phyloP scores from a whole-genome alignment of 1,140 invertebrate genomes.

The Habropoda laboriosa region DNA sequence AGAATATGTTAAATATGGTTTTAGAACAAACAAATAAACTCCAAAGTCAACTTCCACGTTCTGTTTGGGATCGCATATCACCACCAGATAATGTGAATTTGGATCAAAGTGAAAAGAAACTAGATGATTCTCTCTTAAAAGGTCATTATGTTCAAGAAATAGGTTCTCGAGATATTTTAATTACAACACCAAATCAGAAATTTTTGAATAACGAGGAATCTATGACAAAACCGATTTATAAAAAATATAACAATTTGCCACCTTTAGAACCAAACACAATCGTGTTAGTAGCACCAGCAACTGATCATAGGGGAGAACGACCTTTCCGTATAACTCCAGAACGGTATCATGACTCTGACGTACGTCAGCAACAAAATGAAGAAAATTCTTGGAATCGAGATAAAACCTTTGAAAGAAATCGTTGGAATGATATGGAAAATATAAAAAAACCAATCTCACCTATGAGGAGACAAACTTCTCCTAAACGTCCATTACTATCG shows the following conservation, averaged over 20 bases:
- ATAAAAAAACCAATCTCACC: slow-evolving; percentile 36
- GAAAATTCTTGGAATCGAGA: slow-evolving; percentile 43
- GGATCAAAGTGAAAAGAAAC: slow-evolving; percentile 24
- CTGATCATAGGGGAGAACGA: background rate
- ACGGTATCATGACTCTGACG: slow-evolving; percentile 14
- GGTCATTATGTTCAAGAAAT: slow-evolving; percentile 74
- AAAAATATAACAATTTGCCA: slow-evolving; percentile 66
- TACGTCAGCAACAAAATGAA: slow-evolving; percentile 21
- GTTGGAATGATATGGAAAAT: slow-evolving; percentile 37
- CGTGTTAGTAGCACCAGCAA: slow-evolving; percentile 37
- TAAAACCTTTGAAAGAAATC: slow-evolving; percentile 44
- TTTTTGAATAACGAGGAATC: slow-evolving; percentile 42
- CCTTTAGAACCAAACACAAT: slow-evolving; percentile 65
- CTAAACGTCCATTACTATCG: slow-evolving; percentile 60
- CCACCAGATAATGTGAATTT: slow-evolving; percentile 62
- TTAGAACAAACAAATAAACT: slow-evolving; percentile 78
- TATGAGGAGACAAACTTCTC: slow-evolving; percentile 38
- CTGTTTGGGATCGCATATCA: slow-evolving; percentile 79
- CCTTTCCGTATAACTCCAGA: background rate
- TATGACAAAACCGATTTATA: slow-evolving; percentile 40
- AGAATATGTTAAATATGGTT: slow-evolving; percentile 77
- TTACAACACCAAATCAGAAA: slow-evolving; percentile 72
- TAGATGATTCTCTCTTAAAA: slow-evolving; percentile 59
- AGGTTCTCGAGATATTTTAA: slow-evolving; percentile 68
- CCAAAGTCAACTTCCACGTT: slow-evolving; percentile 75